Evolutionary conservation across 2,113 vertebrate species (phyloP), one percentile per base, ranked within the genome.

Genomic region (Charadrius vociferus): DNA sequence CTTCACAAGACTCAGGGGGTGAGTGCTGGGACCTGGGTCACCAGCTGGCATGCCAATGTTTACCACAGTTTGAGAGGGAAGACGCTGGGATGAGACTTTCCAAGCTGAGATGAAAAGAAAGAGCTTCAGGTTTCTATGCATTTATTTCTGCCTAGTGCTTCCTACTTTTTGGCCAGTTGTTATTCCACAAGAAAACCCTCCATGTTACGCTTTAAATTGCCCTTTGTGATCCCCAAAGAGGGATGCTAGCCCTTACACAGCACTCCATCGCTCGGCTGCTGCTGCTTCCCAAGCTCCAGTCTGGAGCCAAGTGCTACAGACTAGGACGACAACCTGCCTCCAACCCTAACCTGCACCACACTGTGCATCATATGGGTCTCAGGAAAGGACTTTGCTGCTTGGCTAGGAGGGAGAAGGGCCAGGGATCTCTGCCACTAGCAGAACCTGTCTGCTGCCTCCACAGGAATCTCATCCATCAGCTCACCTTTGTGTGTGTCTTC

Each of bases 401-500:
- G 32, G 47, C 30, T 81, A 68, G 20, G 29, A 50, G 8, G 7
- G 30, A 4, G 43, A 79, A 79, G 30, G 34, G 15, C 9, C 34
- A 67, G 30, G 9, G 45, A 47, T 63, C 27, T 66, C 61, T 89
- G 56, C 29, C 55, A 41, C 29, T 55, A 37, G 29, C 15, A 73
- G 58, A 68, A 68, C 10, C 23, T 50, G 16, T n/a, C 62, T 68
- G 19, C 30, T 68, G 6, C 63, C 59, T 53, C 70, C n/a, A 19
- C 1, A 2, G 32, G 41, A 93, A 37, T 30, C 19, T 52, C 13
- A 3, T 21, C n/a, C 53, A 75, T 29, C 14, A 70, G 22, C 92
- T 98, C 82, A 99, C 98, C 94, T 93, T 92, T 95, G 41, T 81
- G 86, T 68, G 82, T 10, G 10, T 91, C 62, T 16, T 97, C 98